These are phyloP conservation scores for Elaphurus davidianus DNA, from an alignment of 2,113 vertebrate genomes.

Conservation along the genomic window DNA sequence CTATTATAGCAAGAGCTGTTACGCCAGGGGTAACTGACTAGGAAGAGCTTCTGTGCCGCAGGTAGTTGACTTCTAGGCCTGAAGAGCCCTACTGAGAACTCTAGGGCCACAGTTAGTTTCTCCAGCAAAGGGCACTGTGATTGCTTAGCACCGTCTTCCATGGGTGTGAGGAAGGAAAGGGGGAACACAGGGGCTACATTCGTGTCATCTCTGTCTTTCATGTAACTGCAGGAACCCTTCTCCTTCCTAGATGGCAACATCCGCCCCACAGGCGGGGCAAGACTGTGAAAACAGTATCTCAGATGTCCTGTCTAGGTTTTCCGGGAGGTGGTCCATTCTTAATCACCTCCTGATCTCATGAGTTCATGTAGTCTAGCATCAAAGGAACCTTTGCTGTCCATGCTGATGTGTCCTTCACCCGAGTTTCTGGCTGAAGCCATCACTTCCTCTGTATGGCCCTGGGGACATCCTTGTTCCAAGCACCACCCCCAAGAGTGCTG, in stretches of 20 bases:
- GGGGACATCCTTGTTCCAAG: background rate
- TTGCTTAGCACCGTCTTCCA: background rate
- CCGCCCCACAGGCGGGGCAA: background rate
- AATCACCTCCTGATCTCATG: background rate
- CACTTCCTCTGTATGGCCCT: background rate
- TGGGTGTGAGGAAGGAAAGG: background rate
- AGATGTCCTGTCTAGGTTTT: background rate
- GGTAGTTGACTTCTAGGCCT: background rate
- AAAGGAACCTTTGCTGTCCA: background rate
- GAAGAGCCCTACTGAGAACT: background rate
- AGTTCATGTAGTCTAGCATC: background rate
- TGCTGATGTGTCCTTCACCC: background rate
- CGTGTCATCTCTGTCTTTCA: background rate
- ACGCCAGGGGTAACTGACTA: background rate
- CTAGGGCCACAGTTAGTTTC: background rate
- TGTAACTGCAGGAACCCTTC: background rate
- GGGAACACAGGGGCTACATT: fast-evolving
- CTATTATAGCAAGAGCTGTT: background rate
- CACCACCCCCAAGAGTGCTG: background rate
- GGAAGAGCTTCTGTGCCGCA: background rate
- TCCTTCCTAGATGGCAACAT: background rate
- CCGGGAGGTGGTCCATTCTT: background rate
- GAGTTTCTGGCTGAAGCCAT: background rate
- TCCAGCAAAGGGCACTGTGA: background rate
- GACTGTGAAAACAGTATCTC: background rate